A percentile compares a stretch with the other conserved stretches of the same genome.
Evolutionary conservation across 2,113 vertebrate genomes (phyloP).

Genomic region (Otis tarda): DNA sequence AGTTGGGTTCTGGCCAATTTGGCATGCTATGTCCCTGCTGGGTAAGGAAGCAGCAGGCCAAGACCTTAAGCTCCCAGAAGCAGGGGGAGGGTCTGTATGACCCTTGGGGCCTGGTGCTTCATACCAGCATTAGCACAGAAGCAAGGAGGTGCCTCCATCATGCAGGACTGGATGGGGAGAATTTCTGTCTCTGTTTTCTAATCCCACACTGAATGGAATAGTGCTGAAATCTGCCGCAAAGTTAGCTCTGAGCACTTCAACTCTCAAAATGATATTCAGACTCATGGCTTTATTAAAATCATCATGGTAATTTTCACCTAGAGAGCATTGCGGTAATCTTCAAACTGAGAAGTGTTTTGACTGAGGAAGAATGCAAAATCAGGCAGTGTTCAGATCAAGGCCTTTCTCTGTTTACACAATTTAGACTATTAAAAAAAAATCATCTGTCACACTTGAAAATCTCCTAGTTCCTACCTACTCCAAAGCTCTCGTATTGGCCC

Average conservation of each 20-base stretch:
- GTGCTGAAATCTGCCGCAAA: not conserved
- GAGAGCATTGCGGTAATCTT: not conserved
- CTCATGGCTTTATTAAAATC: not conserved
- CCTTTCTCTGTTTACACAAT: not conserved
- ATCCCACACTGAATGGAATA: not conserved
- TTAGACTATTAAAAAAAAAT: not conserved
- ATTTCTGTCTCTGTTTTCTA: not conserved
- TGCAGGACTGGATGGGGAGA: not conserved
- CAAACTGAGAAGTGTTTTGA: not conserved
- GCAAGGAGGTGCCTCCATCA: not conserved
- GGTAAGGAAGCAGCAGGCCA: not conserved
- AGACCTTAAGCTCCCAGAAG: not conserved
- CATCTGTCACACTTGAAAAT: not conserved
- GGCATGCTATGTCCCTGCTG: not conserved
- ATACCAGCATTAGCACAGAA: not conserved
- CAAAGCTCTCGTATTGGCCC: not conserved
- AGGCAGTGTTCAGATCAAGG: not conserved
- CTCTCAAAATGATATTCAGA: not conserved
- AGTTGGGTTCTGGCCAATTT: not conserved
- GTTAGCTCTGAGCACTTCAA: not conserved
- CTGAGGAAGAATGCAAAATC: not conserved
- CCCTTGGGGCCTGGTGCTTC: not conserved
- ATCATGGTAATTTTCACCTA: not conserved
- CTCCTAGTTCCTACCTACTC: not conserved
- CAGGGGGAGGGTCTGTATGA: not conserved